Base-by-base conservation (phyloP, 2,797 vertebrate genomes). In the Ceryle rudis region DNA sequence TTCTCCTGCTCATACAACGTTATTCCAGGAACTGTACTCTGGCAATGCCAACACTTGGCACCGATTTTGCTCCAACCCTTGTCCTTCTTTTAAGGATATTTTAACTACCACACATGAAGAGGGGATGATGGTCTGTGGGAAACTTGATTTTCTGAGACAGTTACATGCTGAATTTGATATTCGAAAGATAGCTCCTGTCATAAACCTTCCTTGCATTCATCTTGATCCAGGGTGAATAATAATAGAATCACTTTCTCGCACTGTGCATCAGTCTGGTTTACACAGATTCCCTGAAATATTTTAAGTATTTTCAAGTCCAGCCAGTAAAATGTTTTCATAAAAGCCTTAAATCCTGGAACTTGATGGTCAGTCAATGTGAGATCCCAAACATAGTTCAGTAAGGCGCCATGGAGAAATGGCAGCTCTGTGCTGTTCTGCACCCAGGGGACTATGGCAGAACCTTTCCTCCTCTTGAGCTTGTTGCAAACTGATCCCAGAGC, bases 1-100 rank as follows among this genome's bases (percentile, higher is more conserved):
- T 78, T 82, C 94, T 95, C 31, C 58, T 92, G 89, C 95, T 97
- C 96, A 95, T 91, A 92, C 62, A 72, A n/a, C 79, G 94, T 92
- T 97, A 92, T 92, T 92, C 81, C 94, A 93, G 77, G 86, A 97
- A 95, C 66, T 81, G 62, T 89, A 28, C 54, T 90, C 80, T 90
- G 64, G 87, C 93, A 86, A 51, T 87, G 93, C 86, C 95, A 91
- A 89, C 86, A 88, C 83, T 95, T 85, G 92, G 91, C 73, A 85
- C 39, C 42, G 86, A 54, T 88, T 95, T 96, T 79, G 52, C 89
- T 88, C 47, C 47, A 85, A 55, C 41, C 71, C 81, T 83, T 97
- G 86, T 41, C 70, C 70, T 89, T 51, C 69, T 96, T 97, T 96
- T 93, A 90, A 95, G 52, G 85, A 85, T 54, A 96, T 95, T 97